Percentiles rank a stretch among this genome's conserved stretches.
These are phyloP conservation scores for Drosophila peninsularis DNA, from an alignment of 2,888 invertebrate species.

Conservation along the genomic window DNA sequence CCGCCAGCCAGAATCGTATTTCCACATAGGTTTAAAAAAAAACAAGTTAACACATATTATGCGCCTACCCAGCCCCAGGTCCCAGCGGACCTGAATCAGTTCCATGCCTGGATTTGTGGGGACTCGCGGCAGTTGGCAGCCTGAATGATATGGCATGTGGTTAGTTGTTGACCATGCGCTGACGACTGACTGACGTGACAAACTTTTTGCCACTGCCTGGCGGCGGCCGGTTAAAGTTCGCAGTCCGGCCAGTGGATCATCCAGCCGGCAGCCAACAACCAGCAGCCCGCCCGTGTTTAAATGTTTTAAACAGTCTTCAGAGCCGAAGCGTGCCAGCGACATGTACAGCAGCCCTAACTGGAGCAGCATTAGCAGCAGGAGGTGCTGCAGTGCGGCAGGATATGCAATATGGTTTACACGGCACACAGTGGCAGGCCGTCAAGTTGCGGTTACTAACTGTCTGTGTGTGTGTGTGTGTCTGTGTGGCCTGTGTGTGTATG, in stretches of 20 bases:
- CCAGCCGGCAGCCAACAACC: conserved; percentile 1
- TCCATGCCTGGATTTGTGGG: conserved; percentile 31
- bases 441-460: conserved; percentile 22
- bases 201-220: conserved; percentile 38
- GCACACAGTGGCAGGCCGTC: conserved; percentile 33
- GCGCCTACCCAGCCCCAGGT: conserved; percentile 23
- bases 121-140: conserved; percentile 54
- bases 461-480: conserved; percentile 6
- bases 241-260: conserved; percentile 41
- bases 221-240: conserved; percentile 39
- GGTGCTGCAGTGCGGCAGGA: conserved; percentile 16
- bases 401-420: conserved; percentile 35
- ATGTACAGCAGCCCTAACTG: conserved; percentile 15
- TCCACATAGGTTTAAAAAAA: background rate
- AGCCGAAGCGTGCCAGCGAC: conserved; percentile 34
- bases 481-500: conserved; percentile 9
- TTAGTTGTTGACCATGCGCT: conserved; percentile 53
- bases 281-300: conserved; percentile 38
- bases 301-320: conserved; percentile 31
- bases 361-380: conserved; percentile 3
- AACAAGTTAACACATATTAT: conserved; percentile 22
- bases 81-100: conserved; percentile 14
- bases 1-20: background rate
- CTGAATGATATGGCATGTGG: conserved; percentile 62
- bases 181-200: conserved; percentile 39